These are phyloP conservation scores for Atractosteus spatula DNA, from an alignment of 2,113 vertebrate genomes.

Conservation along the genomic window DNA sequence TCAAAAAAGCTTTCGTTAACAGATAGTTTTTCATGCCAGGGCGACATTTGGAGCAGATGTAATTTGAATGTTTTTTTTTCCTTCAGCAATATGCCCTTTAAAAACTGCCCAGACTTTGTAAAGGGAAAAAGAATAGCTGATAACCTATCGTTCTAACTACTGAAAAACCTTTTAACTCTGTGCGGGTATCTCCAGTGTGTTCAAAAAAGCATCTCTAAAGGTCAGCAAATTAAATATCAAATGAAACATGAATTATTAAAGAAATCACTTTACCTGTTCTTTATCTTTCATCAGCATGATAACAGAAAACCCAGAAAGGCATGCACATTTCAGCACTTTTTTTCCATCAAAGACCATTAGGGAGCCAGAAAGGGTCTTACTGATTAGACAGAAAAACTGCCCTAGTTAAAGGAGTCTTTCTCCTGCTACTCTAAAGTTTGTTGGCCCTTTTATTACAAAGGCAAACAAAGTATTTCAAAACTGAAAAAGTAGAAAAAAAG, in stretches of 20 bases:
- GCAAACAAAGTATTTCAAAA: no score
- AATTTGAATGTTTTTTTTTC: constrained; percentile 24
- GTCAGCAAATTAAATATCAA: constrained; percentile 20
- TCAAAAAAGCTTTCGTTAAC: no score
- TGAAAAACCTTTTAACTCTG: constrained; percentile 22
- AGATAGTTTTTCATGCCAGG: neutral
- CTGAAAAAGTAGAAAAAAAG: neutral
- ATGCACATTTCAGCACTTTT: neutral
- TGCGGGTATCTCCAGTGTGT: neutral
- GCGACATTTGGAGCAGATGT: constrained; percentile 17
- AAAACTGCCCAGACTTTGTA: constrained; percentile 14
- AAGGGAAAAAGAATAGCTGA: constrained; percentile 22
- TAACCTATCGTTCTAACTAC: constrained; percentile 13
- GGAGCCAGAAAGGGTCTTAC: neutral
- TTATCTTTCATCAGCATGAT: constrained; percentile 10
- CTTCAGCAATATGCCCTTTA: constrained; percentile 8
- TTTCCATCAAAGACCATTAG: neutral
- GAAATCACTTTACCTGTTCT: neutral
- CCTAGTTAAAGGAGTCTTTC: neutral
- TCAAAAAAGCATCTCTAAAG: constrained; percentile 21
- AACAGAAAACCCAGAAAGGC: neutral
- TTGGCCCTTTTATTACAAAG: neutral
- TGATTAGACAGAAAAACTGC: neutral
- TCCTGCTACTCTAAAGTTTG: neutral
- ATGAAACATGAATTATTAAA: constrained; percentile 14